Base-by-base conservation (phyloP, 1,140 invertebrate genomes). In the Cecropterus lyciades region DNA sequence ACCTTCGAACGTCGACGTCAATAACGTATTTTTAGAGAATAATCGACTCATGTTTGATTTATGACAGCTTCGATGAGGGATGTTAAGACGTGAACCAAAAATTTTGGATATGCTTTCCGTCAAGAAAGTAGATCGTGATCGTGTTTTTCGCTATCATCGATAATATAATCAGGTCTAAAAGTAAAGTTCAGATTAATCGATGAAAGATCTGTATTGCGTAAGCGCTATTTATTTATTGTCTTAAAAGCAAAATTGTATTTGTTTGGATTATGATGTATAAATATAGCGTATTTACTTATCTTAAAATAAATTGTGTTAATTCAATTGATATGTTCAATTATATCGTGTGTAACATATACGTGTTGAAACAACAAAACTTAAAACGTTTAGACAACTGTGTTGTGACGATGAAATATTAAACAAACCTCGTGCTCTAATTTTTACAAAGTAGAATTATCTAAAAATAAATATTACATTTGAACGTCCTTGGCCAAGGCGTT, bases 381-480 rank as follows among this genome's bases (percentile, higher is more conserved):
- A 52, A 48, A 17, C 42, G 52, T 33, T 49, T 42, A 17, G 16
- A 56, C 60, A 65, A 69, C 37, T 57, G 56, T 69, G 60, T 69
- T 69, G 37, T 65, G 59, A 65, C 60, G 42, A 53, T 63, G 56
- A 72, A 45, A 64, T 67, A 67, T 57, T 15, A 45, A 62, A 62
- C 55, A 65, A 72, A 65, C 15, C 42, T 68, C 42, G 57, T 62
- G 57, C 17, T 62, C 57, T 30, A 30, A 55, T 53, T 66, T 55
- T 59, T 60, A 53, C 48, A 57, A 52, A 55, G 53, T 64, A 52
- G 52, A 66, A 27, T 57, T 10, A 24, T 42, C 65, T 75, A 72
- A 72, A 69, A 72, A 75, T 75, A 75, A 71, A 69, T 45, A 67
- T 74, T 71, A 75, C 69, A 72, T 56, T 69, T 60, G 63, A 69